Base-by-base conservation (phyloP, 2,888 invertebrate species). In the Caenorhabditis sp. region DNA sequence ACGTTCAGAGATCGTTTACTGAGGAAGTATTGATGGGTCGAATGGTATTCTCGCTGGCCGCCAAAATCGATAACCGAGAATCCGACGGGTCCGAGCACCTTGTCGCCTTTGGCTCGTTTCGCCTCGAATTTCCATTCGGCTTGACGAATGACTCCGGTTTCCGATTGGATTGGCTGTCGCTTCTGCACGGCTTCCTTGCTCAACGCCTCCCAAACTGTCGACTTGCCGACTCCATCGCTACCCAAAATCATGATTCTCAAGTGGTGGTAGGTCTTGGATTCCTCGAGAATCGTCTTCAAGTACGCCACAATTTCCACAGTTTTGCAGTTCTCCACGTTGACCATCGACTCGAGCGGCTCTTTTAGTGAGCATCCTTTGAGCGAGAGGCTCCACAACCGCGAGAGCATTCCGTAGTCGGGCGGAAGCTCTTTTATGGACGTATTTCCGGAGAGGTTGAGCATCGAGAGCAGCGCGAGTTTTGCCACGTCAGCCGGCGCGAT, bases 11-110 rank as follows among this genome's bases (percentile, higher is more conserved):
- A 95, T 13, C 98, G 92, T 74, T 95, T 94, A 0, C 97, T 96
- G 48, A 99, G 91, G 90, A 99, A 99, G 90, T 99, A 99, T 89
- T 98, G 97, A 91, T 98, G 98, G 0, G 98, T 98, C 0, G 97
- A 95, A 90, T 98, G 98, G 90, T 98, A 97, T 89, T 99, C 98
- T 89, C 94, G 88, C 90, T 92, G 98, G 0, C 98, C 98, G 4
- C 97, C 97, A 90, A 99, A 99, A 90, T 99, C 99, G 98, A 98
- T 99, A 0, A 98, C 98, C 61, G 96, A 83, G 79, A 91, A 90
- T 24, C 94, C 93, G 59, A 96, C 94, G 0, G 95, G 93, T 0
- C 94, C 94, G 87, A 93, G 93, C 1, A 93, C 92, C 0, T 93
- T 56, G 24, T 80, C 80, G 1, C 66, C 71, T 58, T 85, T 83